phyloP scores from a whole-genome alignment of 2,113 vertebrate species.

The Sebastes fasciatus region DNA sequence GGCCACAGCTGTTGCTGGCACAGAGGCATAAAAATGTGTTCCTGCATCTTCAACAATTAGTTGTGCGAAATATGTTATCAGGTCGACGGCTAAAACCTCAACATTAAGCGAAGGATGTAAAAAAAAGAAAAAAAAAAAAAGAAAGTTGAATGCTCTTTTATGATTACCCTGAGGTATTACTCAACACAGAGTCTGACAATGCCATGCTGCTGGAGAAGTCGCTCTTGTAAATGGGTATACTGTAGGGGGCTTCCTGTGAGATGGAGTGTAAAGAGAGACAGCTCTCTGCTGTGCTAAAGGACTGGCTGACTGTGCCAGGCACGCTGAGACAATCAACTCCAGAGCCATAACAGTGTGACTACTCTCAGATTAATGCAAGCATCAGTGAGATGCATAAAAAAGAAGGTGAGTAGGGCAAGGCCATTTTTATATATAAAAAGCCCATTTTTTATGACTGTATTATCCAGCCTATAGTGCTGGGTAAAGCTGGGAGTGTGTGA shows the following conservation, averaged over 20 bases:
- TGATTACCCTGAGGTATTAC: slow-evolving; percentile 15
- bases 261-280: slow-evolving; percentile 37
- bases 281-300: slow-evolving; percentile 49
- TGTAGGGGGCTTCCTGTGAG: slow-evolving; percentile 35
- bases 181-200: slow-evolving; percentile 24
- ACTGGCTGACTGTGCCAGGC: slow-evolving; percentile 51
- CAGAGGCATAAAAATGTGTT: not conserved
- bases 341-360: slow-evolving; percentile 52
- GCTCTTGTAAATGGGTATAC: slow-evolving; percentile 19
- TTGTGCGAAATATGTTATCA: not conserved
- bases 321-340: slow-evolving; percentile 66
- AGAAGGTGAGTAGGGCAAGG: slow-evolving; percentile 13
- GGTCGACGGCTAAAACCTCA: not conserved
- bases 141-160: slow-evolving; percentile 1
- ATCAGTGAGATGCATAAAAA: slow-evolving; percentile 47
- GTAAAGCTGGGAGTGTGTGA: slow-evolving; percentile 36
- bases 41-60: not conserved
- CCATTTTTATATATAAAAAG: slow-evolving; percentile 38
- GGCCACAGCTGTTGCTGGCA: no score
- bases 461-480: slow-evolving; percentile 13
- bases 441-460: slow-evolving; percentile 43
- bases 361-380: slow-evolving; percentile 55
- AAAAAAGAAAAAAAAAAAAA: not conserved
- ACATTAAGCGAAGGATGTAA: not conserved
- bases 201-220: slow-evolving; percentile 33